Conservation (phyloP, 2,888 invertebrate species). For the Charanyca ferruginea region DNA sequence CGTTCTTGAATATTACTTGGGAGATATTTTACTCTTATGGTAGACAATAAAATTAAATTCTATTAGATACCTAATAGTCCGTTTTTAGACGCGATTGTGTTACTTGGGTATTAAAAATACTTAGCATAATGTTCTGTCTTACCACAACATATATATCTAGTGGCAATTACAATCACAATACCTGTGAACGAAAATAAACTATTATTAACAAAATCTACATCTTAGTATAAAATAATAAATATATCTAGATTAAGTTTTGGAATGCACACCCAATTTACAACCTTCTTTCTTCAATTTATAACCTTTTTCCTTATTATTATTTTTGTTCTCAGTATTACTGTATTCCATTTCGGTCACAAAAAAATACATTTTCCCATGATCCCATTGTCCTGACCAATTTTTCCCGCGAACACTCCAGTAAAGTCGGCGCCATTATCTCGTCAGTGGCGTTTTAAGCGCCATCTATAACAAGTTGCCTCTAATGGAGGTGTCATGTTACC, state of each 20-base stretch:
- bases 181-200: too few relatives aligned
- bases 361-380: constrained; percentile 23
- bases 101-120: too few relatives aligned
- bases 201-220: too few relatives aligned
- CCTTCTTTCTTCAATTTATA: not conserved
- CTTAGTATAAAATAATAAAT: too few relatives aligned
- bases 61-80: too few relatives aligned
- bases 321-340: not conserved
- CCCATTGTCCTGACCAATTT: constrained; percentile 56
- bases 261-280: not conserved
- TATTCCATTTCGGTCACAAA: not conserved
- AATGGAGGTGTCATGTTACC: constrained; percentile 82
- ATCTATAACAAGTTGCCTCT: constrained; percentile 73
- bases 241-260: not conserved
- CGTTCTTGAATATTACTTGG: too few relatives aligned
- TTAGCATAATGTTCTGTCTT: too few relatives aligned
- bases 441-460: constrained; percentile 71
- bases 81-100: too few relatives aligned
- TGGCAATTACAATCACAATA: too few relatives aligned
- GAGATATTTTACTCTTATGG: too few relatives aligned
- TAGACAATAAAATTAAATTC: too few relatives aligned
- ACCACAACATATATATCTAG: too few relatives aligned
- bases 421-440: constrained; percentile 63
- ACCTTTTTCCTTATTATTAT: not conserved
- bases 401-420: constrained; percentile 44